These are phyloP conservation scores for Aurelia aurita DNA, from an alignment of 30 jellyfish, hydroid and myxozoan genomes.

Conservation along the genomic window DNA sequence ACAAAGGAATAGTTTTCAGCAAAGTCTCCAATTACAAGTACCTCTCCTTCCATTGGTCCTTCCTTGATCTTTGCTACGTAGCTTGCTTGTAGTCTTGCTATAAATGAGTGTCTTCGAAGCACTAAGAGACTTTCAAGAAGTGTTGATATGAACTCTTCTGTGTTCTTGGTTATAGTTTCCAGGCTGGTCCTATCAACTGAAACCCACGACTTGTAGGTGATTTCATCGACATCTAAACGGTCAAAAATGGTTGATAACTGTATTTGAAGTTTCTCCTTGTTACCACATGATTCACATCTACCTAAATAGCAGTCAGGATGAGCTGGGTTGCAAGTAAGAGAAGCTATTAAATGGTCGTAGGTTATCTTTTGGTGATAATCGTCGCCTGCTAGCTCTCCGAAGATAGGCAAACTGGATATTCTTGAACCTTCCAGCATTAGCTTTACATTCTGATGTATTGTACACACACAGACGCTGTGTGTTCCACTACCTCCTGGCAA, in stretches of 20 bases:
- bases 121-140: too few species aligned
- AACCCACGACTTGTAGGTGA: not conserved
- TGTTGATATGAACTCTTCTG: not conserved
- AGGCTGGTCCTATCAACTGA: constrained; percentile 18
- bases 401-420: not conserved
- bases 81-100: too few species aligned
- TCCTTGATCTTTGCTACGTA: too few species aligned
- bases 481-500: too few species aligned
- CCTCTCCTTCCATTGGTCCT: too few species aligned
- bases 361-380: not conserved
- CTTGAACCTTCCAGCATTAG: constrained; percentile 19
- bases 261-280: not conserved
- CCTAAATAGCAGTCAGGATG: constrained; percentile 3
- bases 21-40: too few species aligned
- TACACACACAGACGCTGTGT: too few species aligned
- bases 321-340: constrained; percentile 12
- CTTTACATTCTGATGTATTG: constrained; percentile 21
- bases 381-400: not conserved
- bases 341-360: constrained; percentile 9
- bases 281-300: not conserved
- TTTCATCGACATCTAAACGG: constrained; percentile 9
- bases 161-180: constrained; percentile 9
- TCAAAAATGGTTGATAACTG: not conserved
- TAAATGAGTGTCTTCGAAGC: too few species aligned
- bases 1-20: too few species aligned